Conservation (phyloP, 2,113 vertebrate genomes). For the cattle (Bos taurus) region ARS-UCD2.0 NC_037329.1:117603001-117603500, state of each 20-base stretch:
- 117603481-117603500: background rate
- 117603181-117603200: background rate
- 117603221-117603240: background rate
- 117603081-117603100: background rate
- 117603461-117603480: background rate
- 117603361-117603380: background rate
- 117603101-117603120: background rate
- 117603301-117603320: background rate
- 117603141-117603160: background rate
- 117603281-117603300: background rate
- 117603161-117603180: background rate
- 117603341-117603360: background rate
- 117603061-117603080: background rate
- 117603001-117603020: background rate
- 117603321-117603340: too few species aligned
- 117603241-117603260: background rate
- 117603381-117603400: background rate
- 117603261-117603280: background rate
- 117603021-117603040: background rate
- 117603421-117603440: background rate
- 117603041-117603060: rapidly evolving
- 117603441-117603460: conserved; percentile 2
- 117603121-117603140: background rate
- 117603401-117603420: background rate
- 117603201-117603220: background rate